phyloP scores from a whole-genome alignment of 2,888 invertebrate species.

The Anagyrus pseudococci region DNA sequence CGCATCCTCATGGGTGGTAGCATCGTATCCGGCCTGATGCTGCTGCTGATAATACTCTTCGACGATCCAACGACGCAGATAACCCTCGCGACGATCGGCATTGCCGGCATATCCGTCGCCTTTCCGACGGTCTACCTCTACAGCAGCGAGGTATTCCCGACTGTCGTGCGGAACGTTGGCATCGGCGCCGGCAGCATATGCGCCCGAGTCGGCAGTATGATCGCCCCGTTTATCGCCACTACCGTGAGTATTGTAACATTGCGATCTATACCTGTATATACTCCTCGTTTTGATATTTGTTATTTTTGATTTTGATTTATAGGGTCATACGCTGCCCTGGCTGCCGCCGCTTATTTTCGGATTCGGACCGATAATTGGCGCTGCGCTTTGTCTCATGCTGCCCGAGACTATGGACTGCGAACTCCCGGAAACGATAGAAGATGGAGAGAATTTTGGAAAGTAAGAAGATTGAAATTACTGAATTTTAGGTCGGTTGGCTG shows the following conservation, averaged over 20 bases:
- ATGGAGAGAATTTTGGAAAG: slow-evolving; percentile 62
- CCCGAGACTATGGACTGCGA: slow-evolving; percentile 65
- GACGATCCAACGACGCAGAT: slow-evolving; percentile 61
- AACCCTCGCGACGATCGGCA: slow-evolving; percentile 74
- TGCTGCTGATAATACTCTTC: slow-evolving; percentile 48
- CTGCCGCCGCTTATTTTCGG: slow-evolving; percentile 64
- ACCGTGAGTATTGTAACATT: slow-evolving; percentile 56
- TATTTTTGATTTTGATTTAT: neutral
- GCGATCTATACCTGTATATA: neutral
- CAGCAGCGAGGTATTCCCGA: slow-evolving; percentile 89
- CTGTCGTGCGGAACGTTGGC: slow-evolving; percentile 86
- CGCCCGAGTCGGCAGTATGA: slow-evolving; percentile 85
- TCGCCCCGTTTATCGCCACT: slow-evolving; percentile 82
- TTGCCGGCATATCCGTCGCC: slow-evolving; percentile 81
- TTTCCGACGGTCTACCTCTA: slow-evolving; percentile 89
- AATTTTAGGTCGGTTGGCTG: too few relatives aligned
- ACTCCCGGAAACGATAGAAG: slow-evolving; percentile 64
- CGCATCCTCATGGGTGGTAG: slow-evolving; percentile 55
- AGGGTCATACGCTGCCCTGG: slow-evolving; percentile 51
- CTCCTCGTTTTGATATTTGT: too few relatives aligned
- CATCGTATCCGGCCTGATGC: slow-evolving; percentile 49
- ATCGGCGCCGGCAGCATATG: slow-evolving; percentile 85
- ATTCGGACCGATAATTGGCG: slow-evolving; percentile 60
- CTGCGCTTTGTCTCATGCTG: slow-evolving; percentile 60
- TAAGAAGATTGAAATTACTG: slow-evolving; percentile 40